Conservation (phyloP, 2,797 vertebrate species). For the Eulemur rubriventer region DNA sequence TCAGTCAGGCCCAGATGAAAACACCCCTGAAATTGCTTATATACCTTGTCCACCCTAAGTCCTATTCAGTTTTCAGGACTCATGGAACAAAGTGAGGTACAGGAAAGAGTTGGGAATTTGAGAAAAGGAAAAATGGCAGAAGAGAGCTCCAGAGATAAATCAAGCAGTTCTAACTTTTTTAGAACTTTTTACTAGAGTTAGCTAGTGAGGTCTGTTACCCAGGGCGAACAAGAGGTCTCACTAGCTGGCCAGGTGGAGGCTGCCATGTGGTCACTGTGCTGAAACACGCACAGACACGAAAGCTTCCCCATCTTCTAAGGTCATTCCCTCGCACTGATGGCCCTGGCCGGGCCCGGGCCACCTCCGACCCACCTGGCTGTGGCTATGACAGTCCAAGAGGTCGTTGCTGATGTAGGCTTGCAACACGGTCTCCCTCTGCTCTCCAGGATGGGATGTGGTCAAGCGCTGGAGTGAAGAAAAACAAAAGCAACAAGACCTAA, state of each 20-base stretch:
- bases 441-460: conserved; percentile 95
- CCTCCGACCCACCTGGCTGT: conserved; percentile 87
- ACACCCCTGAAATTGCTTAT: neutral
- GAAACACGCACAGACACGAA: neutral
- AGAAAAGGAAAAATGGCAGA: neutral
- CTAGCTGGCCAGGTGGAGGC: neutral
- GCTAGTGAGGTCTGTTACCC: neutral
- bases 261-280: rapidly evolving
- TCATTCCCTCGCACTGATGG: neutral
- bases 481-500: neutral
- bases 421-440: conserved; percentile 95
- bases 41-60: neutral
- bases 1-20: neutral
- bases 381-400: conserved; percentile 90
- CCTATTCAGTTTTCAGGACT: neutral
- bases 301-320: neutral
- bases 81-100: too few species aligned
- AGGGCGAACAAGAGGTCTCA: neutral
- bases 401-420: conserved; percentile 96
- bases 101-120: neutral
- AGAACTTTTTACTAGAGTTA: neutral
- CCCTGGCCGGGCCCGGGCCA: neutral
- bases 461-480: conserved; percentile 88
- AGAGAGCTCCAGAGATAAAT: neutral
- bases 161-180: neutral